Evolutionary conservation across 2,797 vertebrate species (phyloP), one percentile per base, ranked within the genome.

Genomic region (Pampus argenteus): DNA sequence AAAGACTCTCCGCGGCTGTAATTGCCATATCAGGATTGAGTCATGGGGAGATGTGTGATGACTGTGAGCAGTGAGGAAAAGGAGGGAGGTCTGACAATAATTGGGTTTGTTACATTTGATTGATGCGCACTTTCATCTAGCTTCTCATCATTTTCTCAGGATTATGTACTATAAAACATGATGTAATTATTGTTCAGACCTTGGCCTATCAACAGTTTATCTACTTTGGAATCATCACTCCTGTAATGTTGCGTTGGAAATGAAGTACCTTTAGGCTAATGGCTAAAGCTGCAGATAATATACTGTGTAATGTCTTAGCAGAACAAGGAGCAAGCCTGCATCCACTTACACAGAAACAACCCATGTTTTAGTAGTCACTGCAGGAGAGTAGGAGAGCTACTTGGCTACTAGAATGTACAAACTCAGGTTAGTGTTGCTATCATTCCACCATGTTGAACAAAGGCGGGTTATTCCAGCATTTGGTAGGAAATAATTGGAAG

Each of bases 41-140:
- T 92, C 86, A 86, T 84, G 85, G 83, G 74, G 87, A 83, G 86
- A 82, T 79, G 78, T 78, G 78, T 82, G 88, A 86, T 84, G 78
- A 82, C 83, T 85, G 87, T 66, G 83, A 90, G 75, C 81, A 73
- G 78, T 47, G 58, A 79, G 73, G 83, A 83, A 67, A 75, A 62
- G 61, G 55, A 78, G 82, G 84, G 83, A 83, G 89, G 82, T 71
- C 68, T 86, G 87, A 89, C 89, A 88, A 88, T 91, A 92, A 92
- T 89, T 88, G 81, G 78, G 79, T 93, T 92, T 89, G 89, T 92
- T 91, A 90, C 82, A 80, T 86, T 85, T 92, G 89, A 93, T 87
- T 91, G 89, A 93, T 91, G 89, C 71, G 72, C 78, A 76, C 84
- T 89, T 91, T 90, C 82, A 85, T 88, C 82, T 66, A 72, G 82